Percentiles rank a stretch among this genome's conserved stretches.
phyloP scores from a whole-genome alignment of 2,113 vertebrate species.

The Anser brachyrhynchus region DNA sequence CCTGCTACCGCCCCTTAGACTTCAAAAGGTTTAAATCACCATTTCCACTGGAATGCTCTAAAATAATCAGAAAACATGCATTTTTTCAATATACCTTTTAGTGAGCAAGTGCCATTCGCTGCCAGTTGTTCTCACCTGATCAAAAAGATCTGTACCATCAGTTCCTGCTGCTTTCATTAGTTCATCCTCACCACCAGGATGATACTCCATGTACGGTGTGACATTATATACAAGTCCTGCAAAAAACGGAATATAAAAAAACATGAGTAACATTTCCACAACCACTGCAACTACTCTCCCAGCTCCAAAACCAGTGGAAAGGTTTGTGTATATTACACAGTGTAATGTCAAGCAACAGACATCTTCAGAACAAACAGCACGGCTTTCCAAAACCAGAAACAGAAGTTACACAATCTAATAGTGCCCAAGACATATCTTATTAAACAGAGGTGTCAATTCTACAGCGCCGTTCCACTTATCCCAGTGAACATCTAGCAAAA shows the following conservation, averaged over 20 bases:
- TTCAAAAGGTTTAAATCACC: background rate
- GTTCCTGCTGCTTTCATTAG: conserved; percentile 93
- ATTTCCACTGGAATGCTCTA: background rate
- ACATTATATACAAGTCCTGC: conserved; percentile 95
- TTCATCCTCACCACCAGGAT: conserved; percentile 95
- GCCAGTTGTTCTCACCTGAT: conserved; percentile 84
- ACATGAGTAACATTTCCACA: background rate
- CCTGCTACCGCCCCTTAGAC: background rate
- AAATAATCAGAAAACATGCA: background rate
- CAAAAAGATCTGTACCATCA: conserved; percentile 95
- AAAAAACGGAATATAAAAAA: conserved; percentile 23
- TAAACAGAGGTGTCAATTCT: background rate
- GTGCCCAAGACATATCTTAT: background rate
- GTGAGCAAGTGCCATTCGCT: background rate
- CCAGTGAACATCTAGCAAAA: background rate
- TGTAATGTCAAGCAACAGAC: background rate
- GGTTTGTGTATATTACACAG: background rate
- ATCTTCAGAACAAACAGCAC: fast-evolving
- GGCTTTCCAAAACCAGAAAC: background rate
- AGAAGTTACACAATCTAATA: fast-evolving
- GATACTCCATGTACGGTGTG: conserved; percentile 95
- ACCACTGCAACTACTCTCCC: background rate
- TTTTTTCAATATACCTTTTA: background rate
- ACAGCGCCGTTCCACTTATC: background rate
- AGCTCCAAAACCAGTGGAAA: background rate